Percentiles rank a stretch among this genome's conserved stretches.
Evolutionary conservation across 2,888 invertebrate species (phyloP).

Genomic region (Cheilosia scutellata): DNA sequence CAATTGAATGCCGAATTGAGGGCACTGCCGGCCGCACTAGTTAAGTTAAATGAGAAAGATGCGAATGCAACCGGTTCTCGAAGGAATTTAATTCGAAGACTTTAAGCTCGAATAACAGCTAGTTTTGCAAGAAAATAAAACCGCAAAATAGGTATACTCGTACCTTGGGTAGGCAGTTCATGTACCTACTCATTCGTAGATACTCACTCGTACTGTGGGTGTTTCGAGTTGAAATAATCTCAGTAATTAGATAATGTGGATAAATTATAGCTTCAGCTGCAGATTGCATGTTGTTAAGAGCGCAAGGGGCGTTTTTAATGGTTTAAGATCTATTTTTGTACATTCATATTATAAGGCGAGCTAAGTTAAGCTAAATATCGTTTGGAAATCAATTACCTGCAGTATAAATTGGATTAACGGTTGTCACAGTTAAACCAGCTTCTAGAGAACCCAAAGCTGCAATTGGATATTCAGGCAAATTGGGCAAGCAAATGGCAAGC

Average conservation of each 20-base stretch:
- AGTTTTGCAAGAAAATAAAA: background rate
- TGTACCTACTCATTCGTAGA: background rate
- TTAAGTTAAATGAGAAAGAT: background rate
- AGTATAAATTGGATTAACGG: conserved; percentile 91
- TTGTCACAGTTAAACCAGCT: conserved; percentile 89
- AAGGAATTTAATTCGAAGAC: background rate
- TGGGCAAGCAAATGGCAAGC: conserved; percentile 89
- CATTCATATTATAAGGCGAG: background rate
- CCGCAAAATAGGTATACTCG: background rate
- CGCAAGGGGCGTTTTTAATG: too few relatives aligned
- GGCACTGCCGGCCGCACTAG: background rate
- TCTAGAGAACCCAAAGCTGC: conserved; percentile 88
- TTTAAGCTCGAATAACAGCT: background rate
- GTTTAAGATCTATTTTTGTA: background rate
- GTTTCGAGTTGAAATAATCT: too few relatives aligned
- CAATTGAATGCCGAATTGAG: background rate
- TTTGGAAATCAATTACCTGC: conserved; percentile 83
- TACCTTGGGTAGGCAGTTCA: background rate
- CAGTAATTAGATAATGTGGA: too few relatives aligned
- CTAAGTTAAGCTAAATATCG: background rate
- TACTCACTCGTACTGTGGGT: too few relatives aligned
- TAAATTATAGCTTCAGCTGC: too few relatives aligned
- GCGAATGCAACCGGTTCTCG: background rate
- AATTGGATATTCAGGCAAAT: conserved; percentile 90
- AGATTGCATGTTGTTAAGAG: too few relatives aligned